Percentiles rank a stretch among this genome's conserved stretches.
phyloP scores from a whole-genome alignment of 2,113 vertebrate species.

The Glaucomys volans region DNA sequence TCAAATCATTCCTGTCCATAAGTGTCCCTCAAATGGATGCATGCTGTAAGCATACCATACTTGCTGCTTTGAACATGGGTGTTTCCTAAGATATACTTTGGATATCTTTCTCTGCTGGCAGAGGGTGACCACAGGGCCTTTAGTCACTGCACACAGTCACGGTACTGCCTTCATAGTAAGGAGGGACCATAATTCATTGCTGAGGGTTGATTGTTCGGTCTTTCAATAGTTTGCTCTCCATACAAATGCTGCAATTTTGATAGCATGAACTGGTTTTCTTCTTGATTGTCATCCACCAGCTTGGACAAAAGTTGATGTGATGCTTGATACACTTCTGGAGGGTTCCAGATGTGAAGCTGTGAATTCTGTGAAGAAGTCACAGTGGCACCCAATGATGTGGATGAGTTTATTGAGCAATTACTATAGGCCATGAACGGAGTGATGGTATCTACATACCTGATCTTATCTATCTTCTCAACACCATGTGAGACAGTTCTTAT shows the following conservation, averaged over 20 bases:
- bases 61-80: background rate
- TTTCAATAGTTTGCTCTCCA: constrained; percentile 8
- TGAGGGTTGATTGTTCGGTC: background rate
- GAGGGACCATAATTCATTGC: background rate
- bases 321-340: background rate
- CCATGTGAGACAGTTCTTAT: background rate
- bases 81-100: background rate
- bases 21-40: background rate
- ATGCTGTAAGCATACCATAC: background rate
- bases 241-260: background rate
- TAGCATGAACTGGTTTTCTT: background rate
- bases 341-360: background rate
- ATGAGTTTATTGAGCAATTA: background rate
- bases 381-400: background rate
- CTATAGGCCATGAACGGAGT: background rate
- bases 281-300: background rate
- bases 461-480: background rate
- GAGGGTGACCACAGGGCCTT: background rate
- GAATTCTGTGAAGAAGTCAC: background rate
- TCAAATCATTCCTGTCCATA: background rate
- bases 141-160: background rate
- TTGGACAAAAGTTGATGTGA: background rate
- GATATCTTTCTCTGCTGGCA: constrained; percentile 32
- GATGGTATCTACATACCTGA: background rate
- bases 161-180: background rate